Evolutionary conservation across 2,888 invertebrate genomes (phyloP).

Genomic region (Eremobia ochroleuca): DNA sequence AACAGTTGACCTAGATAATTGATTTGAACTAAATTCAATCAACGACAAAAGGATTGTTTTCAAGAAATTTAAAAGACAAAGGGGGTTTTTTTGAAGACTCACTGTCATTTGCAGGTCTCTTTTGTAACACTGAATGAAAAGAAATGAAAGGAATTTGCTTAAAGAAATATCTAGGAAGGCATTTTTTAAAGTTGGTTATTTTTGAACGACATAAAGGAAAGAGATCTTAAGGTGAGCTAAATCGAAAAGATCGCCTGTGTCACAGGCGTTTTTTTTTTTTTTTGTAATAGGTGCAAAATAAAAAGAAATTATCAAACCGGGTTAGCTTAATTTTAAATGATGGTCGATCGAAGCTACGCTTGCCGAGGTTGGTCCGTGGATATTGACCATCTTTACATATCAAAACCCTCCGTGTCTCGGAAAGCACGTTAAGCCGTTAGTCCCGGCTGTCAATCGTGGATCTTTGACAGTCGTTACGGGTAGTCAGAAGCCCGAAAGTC

Average conservation of each 20-base stretch:
- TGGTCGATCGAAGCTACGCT: no score
- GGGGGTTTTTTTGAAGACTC: constrained; percentile 51
- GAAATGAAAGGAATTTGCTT: constrained; percentile 40
- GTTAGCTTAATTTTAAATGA: not conserved
- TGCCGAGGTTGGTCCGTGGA: no score
- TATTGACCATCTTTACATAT: no score
- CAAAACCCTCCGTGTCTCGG: no score
- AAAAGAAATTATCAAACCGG: no score
- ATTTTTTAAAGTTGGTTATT: constrained; percentile 28
- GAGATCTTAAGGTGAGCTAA: not conserved
- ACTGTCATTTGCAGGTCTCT: constrained; percentile 60
- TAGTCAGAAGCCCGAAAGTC: no score
- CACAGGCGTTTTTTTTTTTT: not conserved
- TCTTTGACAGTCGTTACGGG: no score
- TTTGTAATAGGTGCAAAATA: not conserved
- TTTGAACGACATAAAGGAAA: constrained; percentile 36
- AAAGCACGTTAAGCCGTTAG: no score
- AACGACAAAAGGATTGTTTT: constrained; percentile 46
- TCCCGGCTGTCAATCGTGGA: no score
- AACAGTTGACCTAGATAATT: constrained; percentile 25
- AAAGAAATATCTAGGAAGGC: constrained; percentile 40
- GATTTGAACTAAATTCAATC: constrained; percentile 49
- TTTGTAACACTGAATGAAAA: constrained; percentile 51
- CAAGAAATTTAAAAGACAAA: constrained; percentile 59
- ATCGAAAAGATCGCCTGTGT: not conserved